Base-by-base conservation (phyloP, 2,888 invertebrate genomes). In the Neoscelio sp. region DNA sequence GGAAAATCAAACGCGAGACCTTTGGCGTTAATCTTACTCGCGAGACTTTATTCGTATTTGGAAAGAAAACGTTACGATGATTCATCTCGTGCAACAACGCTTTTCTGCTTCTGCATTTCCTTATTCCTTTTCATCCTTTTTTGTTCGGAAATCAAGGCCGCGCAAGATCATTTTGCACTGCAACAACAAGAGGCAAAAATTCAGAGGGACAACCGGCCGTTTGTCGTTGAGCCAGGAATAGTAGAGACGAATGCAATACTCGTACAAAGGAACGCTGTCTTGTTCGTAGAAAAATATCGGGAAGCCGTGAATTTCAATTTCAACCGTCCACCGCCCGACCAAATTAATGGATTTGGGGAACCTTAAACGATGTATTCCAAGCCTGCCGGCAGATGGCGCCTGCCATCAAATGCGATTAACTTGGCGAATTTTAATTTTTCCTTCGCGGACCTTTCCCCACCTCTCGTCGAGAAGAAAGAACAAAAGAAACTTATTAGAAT, bases 101-200 rank as follows among this genome's bases (percentile, higher is more conserved):
- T 76, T 64, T 50, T 60, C 58, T 44, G 58, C 56, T 67, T 44
- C 76, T 64, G 70, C 70, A 58, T 71, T 77, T 77, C 65, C 77
- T 65, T 65, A 58, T 65, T 77, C 65, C 77, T 64, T 77, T 77
- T 77, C 70, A 64, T 70, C 77, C 77, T 70, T 70, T 70, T 76
- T 13, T 62, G 70, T 15, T 40, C 23, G 17, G 12, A 6, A 40
- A 5, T 44, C 75, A 76, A 76, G 75, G 75, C 7, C 68, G 68
- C 68, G 68, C 52, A 46, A 68, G 35, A 58, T 56, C 64, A 56
- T 44, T 65, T 65, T 58, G 58, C 50, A 50, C 64, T 10, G 52
- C 52, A n/a, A n/a, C n/a, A n/a, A n/a, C n/a, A n/a, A n/a, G 6
- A 18, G 18, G 8, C 2, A 20, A 30, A 4, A 54, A 10, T 44